These are phyloP conservation scores for Chionis minor DNA, from an alignment of 2,113 vertebrate genomes.

Conservation along the genomic window DNA sequence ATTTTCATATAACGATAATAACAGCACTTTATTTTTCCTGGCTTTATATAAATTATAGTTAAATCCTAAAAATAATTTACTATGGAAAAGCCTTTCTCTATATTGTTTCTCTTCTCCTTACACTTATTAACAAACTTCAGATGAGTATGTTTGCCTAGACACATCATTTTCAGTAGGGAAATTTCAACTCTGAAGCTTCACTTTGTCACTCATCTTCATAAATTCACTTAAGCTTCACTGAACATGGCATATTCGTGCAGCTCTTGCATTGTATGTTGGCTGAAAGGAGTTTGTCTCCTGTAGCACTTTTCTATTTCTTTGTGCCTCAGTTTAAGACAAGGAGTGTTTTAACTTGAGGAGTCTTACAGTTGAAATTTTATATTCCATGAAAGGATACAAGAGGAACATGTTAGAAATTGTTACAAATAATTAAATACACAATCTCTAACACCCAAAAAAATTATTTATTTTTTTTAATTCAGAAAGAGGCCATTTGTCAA, in stretches of 20 bases:
- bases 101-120: background rate
- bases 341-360: background rate
- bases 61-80: background rate
- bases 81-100: background rate
- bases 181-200: background rate
- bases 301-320: background rate
- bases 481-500: background rate
- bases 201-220: background rate
- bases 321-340: background rate
- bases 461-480: background rate
- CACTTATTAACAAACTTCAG: background rate
- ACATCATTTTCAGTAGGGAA: background rate
- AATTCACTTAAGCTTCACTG: background rate
- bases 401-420: background rate
- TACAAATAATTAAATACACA: background rate
- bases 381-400: background rate
- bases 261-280: background rate
- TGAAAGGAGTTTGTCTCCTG: background rate
- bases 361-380: background rate
- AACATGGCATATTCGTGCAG: background rate
- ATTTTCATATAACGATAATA: background rate
- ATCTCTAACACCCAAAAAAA: background rate
- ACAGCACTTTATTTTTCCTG: fast-evolving
- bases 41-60: background rate
- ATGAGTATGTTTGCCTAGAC: background rate